A percentile compares a stretch with the other conserved stretches of the same genome.
These are phyloP conservation scores for Parauchenoglanis punctatus DNA, from an alignment of 2,797 vertebrate species.

Conservation along the genomic window DNA sequence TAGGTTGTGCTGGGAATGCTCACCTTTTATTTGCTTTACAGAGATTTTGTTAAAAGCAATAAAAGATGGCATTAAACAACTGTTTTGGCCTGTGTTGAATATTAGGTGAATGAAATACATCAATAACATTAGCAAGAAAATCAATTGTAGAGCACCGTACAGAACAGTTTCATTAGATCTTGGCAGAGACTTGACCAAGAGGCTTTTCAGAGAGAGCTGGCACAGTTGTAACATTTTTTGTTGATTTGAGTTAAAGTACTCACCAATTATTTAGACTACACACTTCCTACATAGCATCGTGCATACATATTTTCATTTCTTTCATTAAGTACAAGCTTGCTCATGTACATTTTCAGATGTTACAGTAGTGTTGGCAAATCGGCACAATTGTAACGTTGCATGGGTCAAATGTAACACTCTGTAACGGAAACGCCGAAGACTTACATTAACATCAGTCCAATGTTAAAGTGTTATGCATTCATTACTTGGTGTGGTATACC, in stretches of 20 bases:
- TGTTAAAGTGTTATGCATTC: not conserved
- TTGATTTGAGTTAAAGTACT: not conserved
- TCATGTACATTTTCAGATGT: not conserved
- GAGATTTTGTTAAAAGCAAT: constrained; percentile 17
- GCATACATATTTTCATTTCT: not conserved
- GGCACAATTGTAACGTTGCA: not conserved
- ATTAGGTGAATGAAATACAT: not conserved
- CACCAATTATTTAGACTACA: not conserved
- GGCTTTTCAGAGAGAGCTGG: not conserved
- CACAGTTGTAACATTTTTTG: not conserved
- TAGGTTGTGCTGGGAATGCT: not conserved
- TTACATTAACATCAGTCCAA: not conserved
- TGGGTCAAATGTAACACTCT: not conserved
- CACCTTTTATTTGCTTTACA: not conserved
- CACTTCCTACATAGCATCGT: not conserved
- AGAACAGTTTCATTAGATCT: constrained; percentile 13
- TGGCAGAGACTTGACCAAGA: not conserved
- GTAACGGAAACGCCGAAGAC: not conserved
- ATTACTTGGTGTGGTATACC: not conserved
- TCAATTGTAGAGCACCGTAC: not conserved
- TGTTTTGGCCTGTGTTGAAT: not conserved
- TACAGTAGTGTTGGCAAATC: not conserved
- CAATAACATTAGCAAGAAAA: constrained; percentile 1
- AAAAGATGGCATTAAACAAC: constrained; percentile 5
- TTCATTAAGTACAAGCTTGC: not conserved